Percentiles rank a stretch among this genome's conserved stretches.
Evolutionary conservation across 2,113 vertebrate genomes (phyloP).

Genomic region (Craseonycteris thonglongyai): DNA sequence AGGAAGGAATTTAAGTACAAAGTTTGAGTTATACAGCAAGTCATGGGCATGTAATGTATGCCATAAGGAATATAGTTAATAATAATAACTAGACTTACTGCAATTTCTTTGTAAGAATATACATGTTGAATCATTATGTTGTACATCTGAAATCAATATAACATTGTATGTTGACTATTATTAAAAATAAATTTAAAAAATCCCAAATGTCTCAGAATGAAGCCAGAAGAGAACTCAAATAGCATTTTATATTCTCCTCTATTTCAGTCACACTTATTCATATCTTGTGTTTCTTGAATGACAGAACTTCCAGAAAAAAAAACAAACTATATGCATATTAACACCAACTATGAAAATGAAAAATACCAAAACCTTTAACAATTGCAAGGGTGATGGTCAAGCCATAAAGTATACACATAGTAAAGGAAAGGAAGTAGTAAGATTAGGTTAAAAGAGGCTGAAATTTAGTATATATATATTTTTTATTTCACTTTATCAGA

Average conservation of each 20-base stretch:
- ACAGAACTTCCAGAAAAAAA: background rate
- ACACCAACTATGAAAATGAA: background rate
- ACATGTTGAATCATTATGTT: background rate
- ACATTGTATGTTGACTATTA: background rate
- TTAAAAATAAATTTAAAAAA: background rate
- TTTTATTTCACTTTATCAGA: background rate
- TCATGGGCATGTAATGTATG: background rate
- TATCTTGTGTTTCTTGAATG: background rate
- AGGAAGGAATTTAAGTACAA: too few relatives aligned
- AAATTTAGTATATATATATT: background rate
- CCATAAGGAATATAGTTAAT: background rate
- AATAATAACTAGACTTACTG: background rate
- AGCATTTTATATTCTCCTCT: background rate
- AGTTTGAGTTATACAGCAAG: too few relatives aligned
- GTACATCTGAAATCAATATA: background rate
- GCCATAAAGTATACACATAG: fast-evolving
- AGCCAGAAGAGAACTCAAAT: background rate
- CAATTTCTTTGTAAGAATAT: background rate
- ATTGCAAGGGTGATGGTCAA: fast-evolving
- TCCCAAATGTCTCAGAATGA: background rate
- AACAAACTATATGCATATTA: background rate
- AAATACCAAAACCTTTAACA: background rate
- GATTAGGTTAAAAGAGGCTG: background rate
- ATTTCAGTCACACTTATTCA: background rate
- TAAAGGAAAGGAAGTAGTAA: background rate